Base-by-base conservation (phyloP, 2,888 invertebrate species). In the Phytoseiulus persimilis region DNA sequence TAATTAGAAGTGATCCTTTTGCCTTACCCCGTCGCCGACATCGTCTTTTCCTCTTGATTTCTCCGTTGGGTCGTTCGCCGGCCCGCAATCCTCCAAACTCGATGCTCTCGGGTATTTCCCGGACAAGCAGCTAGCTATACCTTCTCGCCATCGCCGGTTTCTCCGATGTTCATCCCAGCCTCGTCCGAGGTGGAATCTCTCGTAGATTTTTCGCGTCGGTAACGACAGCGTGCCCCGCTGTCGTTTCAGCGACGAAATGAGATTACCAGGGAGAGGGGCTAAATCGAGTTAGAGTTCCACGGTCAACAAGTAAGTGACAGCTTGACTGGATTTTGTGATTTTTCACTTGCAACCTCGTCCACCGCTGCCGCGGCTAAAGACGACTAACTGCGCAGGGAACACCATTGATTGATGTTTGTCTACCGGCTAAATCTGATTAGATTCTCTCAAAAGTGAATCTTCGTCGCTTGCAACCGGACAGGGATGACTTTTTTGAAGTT, bases 301-400 rank as follows among this genome's bases (percentile, higher is more conserved):
- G 87, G 32, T 87, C 87, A 87, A n/a, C 39, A 45, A 87, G 87
- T 45, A 87, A 87, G 45, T 87, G 87, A 87, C 87, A 87, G 87
- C 87, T 87, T 87, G 87, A 45, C 45, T 87, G 87, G 45, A 87
- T 87, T 87, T 87, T 87, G 87, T 87, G 87, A 87, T 87, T 87
- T 87, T 87, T 87, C 87, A 87, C 87, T 39, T 23, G n/a, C 87
- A 33, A 11, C 65, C 65, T 65, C 65, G 65, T 65, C 65, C 65
- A 18, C 65, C 9, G 65, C 14, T 28, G 65, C 65, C 65, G 65
- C 65, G 9, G 18, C 65, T 65, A 28, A 28, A 65, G 65, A 65
- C 65, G 65, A 65, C 65, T 65, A 65, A 65, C 65, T 65, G 65
- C 65, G 28, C 87, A 33, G 87, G 39, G 39, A 45, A 87, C 87